Conservation (phyloP, 2,797 vertebrate genomes). For the Numenius phaeopus region DNA sequence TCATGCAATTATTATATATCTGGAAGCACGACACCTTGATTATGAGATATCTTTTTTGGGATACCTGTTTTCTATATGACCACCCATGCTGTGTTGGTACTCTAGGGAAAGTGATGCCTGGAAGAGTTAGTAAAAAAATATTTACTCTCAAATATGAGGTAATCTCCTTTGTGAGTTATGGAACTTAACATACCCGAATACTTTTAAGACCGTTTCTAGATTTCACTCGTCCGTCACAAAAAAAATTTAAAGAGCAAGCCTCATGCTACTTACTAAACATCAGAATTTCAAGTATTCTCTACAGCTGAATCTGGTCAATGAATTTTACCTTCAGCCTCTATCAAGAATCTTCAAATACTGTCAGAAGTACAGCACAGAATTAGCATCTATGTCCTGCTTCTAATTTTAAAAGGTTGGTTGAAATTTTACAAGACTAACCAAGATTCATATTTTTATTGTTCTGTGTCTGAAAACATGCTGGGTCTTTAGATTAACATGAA, state of each 20-base stretch:
- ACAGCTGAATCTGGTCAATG: background rate
- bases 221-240: background rate
- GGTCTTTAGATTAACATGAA: background rate
- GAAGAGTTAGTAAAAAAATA: background rate
- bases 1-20: background rate
- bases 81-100: background rate
- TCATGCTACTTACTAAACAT: background rate
- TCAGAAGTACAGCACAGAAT: background rate
- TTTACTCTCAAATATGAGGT: background rate
- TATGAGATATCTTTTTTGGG: background rate
- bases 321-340: background rate
- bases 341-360: background rate
- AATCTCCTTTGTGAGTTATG: background rate
- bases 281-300: background rate
- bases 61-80: background rate
- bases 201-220: background rate
- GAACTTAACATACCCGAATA: background rate
- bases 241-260: background rate
- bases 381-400: background rate
- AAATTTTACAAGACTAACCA: background rate
- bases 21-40: conserved; percentile 4
- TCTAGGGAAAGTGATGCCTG: background rate
- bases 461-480: background rate
- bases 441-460: background rate
- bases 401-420: background rate